phyloP scores from a whole-genome alignment of 2,888 invertebrate genomes.

The Falcaria lacertinaria region DNA sequence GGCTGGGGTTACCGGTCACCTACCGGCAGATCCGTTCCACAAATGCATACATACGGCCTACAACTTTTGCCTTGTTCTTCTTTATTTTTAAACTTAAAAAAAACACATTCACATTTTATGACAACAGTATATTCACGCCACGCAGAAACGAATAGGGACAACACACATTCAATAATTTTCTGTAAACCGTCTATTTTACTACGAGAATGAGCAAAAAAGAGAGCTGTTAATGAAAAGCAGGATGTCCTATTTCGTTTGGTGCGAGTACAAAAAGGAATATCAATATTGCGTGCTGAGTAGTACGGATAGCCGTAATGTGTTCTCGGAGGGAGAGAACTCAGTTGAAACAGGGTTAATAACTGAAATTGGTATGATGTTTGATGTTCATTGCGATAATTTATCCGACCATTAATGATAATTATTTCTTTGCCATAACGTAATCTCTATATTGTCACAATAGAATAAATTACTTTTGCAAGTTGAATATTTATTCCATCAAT shows the following conservation, averaged over 20 bases:
- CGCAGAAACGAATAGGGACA: conserved; percentile 21
- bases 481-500: too few relatives aligned
- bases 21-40: conserved; percentile 40
- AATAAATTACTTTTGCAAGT: too few relatives aligned
- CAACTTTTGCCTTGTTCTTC: conserved; percentile 36
- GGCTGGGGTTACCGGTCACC: conserved; percentile 40
- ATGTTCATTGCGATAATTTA: too few relatives aligned
- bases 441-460: too few relatives aligned
- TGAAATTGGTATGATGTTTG: too few relatives aligned
- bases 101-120: conserved; percentile 21
- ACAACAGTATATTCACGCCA: conserved; percentile 17
- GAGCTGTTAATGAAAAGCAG: conserved; percentile 38
- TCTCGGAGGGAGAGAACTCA: too few relatives aligned
- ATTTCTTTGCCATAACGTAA: too few relatives aligned
- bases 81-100: conserved; percentile 41
- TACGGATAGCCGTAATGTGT: conserved; percentile 9
- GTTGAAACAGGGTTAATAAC: too few relatives aligned
- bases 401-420: too few relatives aligned
- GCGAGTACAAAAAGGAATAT: conserved; percentile 42
- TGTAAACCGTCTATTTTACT: conserved; percentile 34
- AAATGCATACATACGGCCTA: conserved; percentile 29
- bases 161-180: conserved; percentile 38
- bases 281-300: conserved; percentile 48
- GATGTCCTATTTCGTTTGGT: conserved; percentile 39
- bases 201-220: conserved; percentile 39